Conservation (phyloP, 2,888 invertebrate species). For the Diabrotica balteata region DNA sequence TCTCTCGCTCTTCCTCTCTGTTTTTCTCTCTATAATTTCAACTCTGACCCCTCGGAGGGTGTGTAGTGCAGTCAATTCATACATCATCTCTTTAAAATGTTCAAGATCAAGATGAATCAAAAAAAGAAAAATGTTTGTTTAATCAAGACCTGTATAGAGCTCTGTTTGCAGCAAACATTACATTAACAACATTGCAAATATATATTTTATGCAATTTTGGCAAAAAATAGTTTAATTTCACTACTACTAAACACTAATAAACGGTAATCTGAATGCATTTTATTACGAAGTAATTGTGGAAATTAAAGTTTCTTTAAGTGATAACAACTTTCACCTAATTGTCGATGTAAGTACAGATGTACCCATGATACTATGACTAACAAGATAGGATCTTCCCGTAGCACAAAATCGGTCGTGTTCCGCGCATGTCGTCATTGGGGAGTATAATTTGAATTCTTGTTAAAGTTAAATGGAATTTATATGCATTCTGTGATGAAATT, state of each 20-base stretch:
- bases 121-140: not conserved
- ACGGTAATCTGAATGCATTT: too few relatives aligned
- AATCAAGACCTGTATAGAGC: not conserved
- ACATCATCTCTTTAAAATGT: not conserved
- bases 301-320: not conserved
- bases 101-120: not conserved
- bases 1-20: too few relatives aligned
- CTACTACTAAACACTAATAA: not conserved
- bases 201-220: not conserved
- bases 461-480: too few relatives aligned
- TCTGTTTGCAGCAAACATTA: not conserved
- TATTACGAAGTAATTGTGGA: not conserved
- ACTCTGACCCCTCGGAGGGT: too few relatives aligned
- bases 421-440: too few relatives aligned
- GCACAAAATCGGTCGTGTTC: too few relatives aligned
- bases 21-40: too few relatives aligned
- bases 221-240: not conserved
- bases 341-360: not conserved
- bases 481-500: too few relatives aligned
- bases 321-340: not conserved
- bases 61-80: too few relatives aligned
- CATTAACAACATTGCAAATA: not conserved
- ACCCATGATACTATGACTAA: too few relatives aligned
- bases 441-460: too few relatives aligned
- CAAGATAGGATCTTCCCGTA: too few relatives aligned